Base-by-base conservation (phyloP, 2,797 vertebrate species). In the Chanos chanos region DNA sequence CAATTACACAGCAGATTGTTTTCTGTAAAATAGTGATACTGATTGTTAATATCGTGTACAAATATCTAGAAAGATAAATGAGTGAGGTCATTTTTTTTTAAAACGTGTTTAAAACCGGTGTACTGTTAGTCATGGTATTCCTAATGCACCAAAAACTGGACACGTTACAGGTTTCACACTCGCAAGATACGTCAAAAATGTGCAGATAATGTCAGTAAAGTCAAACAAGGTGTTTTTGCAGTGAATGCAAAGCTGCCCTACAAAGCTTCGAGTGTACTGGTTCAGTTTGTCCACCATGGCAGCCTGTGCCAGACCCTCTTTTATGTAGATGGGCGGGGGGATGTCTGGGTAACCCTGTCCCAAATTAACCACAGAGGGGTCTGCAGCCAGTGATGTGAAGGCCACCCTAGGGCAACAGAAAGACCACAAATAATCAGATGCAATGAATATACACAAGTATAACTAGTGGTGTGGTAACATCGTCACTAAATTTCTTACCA, bases 241-340 rank as follows among this genome's bases (percentile, higher is more conserved):
- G 15, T 22, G 34, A 24, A 8, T 4, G 39, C 2, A 43, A 7
- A 5, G 31, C 2, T 12, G 71, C 88, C 94, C 91, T 87, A 98
- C 96, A 85, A 94, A 98, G 66, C 94, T 91, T 66, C 94, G 84
- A 0, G 95, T 98, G 75, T 98, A 98, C 80, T 99, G 96, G 80
- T 98, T 97, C 81, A 97, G 56, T 55, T 33, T 76, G 79, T 97
- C 93, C 49, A 85, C 78, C n/a, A 84, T 71, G 8, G 87, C 83
- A 18, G 83, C 89, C 63, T 91, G 85, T 4, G 87, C 89, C 1
- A 99, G 83, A 0, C 85, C 92, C 68, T 97, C 92, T 71, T 89
- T 94, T 19, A 98, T 75, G 2, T 97, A 94, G 2, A 70, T 71
- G 28, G 96, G 96, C 69, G 94, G 94, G 4, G 92, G 85, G 65